These are phyloP conservation scores for Diarsia mendica DNA, from an alignment of 2,888 invertebrate genomes.

Conservation along the genomic window DNA sequence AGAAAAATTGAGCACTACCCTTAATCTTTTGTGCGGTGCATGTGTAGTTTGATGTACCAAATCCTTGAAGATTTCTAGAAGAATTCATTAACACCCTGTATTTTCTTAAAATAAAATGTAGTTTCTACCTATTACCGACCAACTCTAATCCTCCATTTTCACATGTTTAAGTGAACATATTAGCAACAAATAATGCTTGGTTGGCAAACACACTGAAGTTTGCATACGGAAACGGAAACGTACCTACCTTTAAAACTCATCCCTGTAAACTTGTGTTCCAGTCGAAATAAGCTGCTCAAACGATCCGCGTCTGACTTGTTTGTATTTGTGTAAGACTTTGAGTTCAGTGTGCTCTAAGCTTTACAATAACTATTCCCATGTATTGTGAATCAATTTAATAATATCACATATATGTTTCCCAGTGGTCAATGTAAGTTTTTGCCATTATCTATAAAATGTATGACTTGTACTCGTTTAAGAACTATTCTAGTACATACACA, in stretches of 20 bases:
- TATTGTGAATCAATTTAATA: background rate
- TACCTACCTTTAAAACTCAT: conserved; percentile 71
- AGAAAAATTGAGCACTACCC: too few relatives aligned
- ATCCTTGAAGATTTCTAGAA: too few relatives aligned
- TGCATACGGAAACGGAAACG: conserved; percentile 68
- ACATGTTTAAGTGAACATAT: background rate
- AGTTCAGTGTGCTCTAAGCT: background rate
- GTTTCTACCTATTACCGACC: too few relatives aligned
- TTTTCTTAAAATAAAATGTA: too few relatives aligned
- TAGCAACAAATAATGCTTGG: background rate
- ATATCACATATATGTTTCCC: background rate
- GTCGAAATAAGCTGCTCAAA: conserved; percentile 73
- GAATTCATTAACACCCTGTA: too few relatives aligned
- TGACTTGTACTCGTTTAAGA: too few relatives aligned
- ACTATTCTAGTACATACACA: too few relatives aligned
- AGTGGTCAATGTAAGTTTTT: background rate
- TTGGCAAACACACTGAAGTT: conserved; percentile 55
- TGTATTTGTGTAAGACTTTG: conserved; percentile 15
- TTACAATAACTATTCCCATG: background rate
- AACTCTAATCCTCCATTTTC: background rate
- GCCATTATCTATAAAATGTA: background rate
- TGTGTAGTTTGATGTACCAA: too few relatives aligned
- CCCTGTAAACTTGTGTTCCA: conserved; percentile 74
- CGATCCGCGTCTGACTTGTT: conserved; percentile 62
- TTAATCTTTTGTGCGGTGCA: too few relatives aligned